phyloP scores from a whole-genome alignment of 2,888 invertebrate species.

The Cheiracanthium punctorium region DNA sequence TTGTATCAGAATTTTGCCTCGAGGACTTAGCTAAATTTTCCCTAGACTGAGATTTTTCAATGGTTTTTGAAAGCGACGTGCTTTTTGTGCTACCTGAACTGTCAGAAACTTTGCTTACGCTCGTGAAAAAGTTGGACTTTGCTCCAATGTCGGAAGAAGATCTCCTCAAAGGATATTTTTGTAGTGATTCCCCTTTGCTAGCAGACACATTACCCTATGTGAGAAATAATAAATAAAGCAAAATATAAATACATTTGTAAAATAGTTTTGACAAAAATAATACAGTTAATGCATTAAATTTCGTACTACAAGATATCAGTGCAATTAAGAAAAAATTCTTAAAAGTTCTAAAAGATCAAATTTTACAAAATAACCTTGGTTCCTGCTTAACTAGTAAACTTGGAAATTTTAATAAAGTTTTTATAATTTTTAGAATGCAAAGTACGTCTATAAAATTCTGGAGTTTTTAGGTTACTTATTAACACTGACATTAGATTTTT shows the following conservation, averaged over 20 bases:
- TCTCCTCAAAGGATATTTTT: constrained; percentile 12
- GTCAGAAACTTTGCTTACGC: constrained; percentile 1
- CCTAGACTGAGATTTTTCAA: neutral
- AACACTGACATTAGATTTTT: too few species aligned
- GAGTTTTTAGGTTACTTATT: too few species aligned
- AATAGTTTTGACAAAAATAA: neutral
- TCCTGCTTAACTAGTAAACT: too few species aligned
- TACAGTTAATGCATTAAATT: neutral
- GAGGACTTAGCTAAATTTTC: neutral
- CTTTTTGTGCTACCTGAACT: neutral
- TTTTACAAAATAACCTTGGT: too few species aligned
- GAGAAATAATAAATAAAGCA: neutral
- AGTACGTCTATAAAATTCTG: too few species aligned
- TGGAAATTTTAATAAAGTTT: too few species aligned
- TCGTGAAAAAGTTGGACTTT: neutral
- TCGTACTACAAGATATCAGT: too few species aligned
- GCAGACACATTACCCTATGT: neutral
- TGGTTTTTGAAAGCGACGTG: too few species aligned
- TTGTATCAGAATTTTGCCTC: neutral
- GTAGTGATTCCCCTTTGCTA: neutral
- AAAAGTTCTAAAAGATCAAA: too few species aligned
- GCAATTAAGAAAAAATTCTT: too few species aligned
- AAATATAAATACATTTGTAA: neutral
- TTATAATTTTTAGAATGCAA: too few species aligned
- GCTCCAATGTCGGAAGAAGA: constrained; percentile 23